These are phyloP conservation scores for Platysteira castanea DNA, from an alignment of 2,113 vertebrate species.

Conservation along the genomic window DNA sequence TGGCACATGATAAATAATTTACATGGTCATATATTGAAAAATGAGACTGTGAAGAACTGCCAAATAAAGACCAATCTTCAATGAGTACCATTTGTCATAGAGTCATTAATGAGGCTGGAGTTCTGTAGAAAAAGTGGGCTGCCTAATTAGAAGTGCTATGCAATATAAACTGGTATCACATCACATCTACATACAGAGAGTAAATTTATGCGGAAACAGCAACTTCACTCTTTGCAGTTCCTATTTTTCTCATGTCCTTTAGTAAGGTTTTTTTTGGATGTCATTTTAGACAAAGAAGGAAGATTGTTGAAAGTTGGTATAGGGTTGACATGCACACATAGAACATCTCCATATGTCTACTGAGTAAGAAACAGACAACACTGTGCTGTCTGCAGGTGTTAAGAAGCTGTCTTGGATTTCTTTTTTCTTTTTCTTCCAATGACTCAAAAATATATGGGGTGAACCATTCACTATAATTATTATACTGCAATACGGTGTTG, in stretches of 20 bases:
- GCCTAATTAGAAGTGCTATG: background rate
- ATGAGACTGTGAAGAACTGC: background rate
- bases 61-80: background rate
- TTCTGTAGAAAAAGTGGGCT: background rate
- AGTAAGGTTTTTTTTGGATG: background rate
- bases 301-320: background rate
- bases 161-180: background rate
- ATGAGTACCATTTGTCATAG: background rate
- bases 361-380: background rate
- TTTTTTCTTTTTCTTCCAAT: background rate
- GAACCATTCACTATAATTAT: background rate
- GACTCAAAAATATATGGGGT: background rate
- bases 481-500: background rate
- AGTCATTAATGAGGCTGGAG: background rate
- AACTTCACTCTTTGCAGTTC: background rate
- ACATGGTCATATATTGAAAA: background rate
- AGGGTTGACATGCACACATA: background rate
- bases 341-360: background rate
- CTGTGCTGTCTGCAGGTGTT: background rate
- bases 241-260: background rate
- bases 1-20: slow-evolving; percentile 8
- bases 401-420: background rate
- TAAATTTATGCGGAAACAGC: background rate
- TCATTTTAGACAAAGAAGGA: background rate
- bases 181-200: background rate